Conservation (phyloP, 1,140 invertebrate genomes). For the Diabrotica virgifera region DNA sequence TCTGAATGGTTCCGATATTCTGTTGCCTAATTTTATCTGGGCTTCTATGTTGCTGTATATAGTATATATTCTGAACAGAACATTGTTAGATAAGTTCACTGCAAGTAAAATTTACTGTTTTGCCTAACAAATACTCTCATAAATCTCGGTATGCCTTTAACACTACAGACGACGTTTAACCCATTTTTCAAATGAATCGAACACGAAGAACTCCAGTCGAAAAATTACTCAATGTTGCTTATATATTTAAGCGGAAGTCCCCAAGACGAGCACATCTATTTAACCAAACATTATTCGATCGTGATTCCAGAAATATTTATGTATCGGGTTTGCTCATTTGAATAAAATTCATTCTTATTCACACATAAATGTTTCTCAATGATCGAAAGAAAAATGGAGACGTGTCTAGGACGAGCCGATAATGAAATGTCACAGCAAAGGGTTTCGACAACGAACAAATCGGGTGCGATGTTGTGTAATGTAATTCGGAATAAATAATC, state of each 20-base stretch:
- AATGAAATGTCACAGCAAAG: background rate
- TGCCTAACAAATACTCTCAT: no score
- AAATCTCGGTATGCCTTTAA: no score
- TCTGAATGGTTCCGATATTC: no score
- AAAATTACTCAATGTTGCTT: background rate
- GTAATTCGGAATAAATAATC: no score
- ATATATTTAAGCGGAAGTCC: background rate
- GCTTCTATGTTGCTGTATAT: no score
- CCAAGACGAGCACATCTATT: background rate
- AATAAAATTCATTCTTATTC: background rate
- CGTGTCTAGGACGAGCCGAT: background rate
- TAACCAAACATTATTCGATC: background rate
- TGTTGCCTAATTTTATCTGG: no score
- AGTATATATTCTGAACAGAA: no score
- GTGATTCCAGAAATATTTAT: background rate
- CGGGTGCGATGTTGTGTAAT: no score
- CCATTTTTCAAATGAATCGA: no score
- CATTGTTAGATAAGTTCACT: no score
- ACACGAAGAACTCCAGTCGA: background rate
- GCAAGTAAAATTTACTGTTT: no score
- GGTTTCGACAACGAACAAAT: background rate
- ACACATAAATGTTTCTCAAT: slow-evolving; percentile 3
- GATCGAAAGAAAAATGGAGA: background rate
- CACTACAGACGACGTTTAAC: no score
- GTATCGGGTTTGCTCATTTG: background rate